Evolutionary conservation across 2,797 vertebrate species (phyloP).

Genomic region (Heliangelus exortis): DNA sequence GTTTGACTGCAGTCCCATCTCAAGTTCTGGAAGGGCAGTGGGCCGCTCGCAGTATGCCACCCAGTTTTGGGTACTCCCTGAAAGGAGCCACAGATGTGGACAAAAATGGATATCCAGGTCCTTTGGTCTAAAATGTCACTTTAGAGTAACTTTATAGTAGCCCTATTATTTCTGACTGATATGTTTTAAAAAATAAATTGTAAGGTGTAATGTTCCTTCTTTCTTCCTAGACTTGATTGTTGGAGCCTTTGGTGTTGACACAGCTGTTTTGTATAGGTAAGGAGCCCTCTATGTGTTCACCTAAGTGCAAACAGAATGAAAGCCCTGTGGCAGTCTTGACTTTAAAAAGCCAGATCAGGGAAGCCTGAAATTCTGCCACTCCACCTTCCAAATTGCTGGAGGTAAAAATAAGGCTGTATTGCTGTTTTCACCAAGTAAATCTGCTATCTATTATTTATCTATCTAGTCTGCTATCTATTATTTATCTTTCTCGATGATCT

Average conservation of each 20-base stretch:
- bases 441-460: neutral
- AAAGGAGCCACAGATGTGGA: conserved; percentile 94
- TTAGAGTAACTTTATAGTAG: neutral
- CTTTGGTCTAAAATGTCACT: neutral
- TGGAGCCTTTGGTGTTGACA: conserved; percentile 91
- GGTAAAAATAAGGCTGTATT: neutral
- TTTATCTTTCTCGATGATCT: neutral
- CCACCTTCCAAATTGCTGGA: neutral
- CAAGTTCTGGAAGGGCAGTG: conserved; percentile 91
- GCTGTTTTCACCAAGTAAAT: neutral
- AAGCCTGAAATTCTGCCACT: neutral
- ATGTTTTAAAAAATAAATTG: neutral
- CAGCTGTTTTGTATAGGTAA: conserved; percentile 90
- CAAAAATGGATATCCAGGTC: conserved; percentile 95
- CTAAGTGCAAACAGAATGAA: neutral
- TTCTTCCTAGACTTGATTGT: conserved; percentile 87
- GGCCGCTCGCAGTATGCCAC: conserved; percentile 89
- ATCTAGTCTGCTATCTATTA: neutral
- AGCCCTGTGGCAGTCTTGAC: neutral
- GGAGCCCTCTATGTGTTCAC: neutral
- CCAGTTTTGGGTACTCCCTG: conserved; percentile 95
- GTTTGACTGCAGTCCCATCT: conserved; percentile 82
- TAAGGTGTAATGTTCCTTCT: neutral
- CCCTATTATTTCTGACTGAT: neutral
- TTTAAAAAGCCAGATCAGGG: neutral